Percentiles rank a stretch among this genome's conserved stretches.
These are phyloP conservation scores for Bubo blakistoni DNA, from an alignment of 2,113 vertebrate species.

Conservation along the genomic window DNA sequence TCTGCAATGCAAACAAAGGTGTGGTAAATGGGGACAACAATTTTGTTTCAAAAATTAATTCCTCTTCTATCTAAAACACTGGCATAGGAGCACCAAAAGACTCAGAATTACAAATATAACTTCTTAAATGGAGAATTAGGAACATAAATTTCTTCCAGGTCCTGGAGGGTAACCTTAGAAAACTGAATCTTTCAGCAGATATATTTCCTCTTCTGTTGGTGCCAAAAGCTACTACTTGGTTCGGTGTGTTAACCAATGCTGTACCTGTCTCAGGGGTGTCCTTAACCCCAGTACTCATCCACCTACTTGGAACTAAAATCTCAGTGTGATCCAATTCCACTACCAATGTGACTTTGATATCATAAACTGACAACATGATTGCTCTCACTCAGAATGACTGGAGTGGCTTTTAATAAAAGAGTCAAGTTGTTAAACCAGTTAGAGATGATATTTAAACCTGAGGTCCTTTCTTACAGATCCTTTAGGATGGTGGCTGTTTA, in stretches of 20 bases:
- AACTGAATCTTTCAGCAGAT: neutral
- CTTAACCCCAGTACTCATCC: neutral
- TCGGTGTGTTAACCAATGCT: neutral
- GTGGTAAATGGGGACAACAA: rapidly evolving
- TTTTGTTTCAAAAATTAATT: neutral
- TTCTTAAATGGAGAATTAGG: neutral
- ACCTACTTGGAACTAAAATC: neutral
- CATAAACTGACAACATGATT: neutral
- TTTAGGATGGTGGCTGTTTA: neutral
- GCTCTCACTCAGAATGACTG: neutral
- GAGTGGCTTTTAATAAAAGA: neutral
- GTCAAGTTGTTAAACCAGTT: neutral
- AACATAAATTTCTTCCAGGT: neutral
- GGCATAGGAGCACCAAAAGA: neutral
- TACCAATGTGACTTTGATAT: neutral
- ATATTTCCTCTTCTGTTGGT: neutral
- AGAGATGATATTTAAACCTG: neutral
- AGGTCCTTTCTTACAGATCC: neutral
- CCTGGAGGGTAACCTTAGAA: neutral
- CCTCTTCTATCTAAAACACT: neutral
- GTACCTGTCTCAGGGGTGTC: neutral
- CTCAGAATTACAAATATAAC: neutral
- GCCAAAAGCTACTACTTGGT: neutral
- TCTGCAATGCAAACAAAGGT: neutral
- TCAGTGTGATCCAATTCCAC: neutral